phyloP scores from a whole-genome alignment of 2,888 invertebrate species.

The Chalcosyrphus nemorum region DNA sequence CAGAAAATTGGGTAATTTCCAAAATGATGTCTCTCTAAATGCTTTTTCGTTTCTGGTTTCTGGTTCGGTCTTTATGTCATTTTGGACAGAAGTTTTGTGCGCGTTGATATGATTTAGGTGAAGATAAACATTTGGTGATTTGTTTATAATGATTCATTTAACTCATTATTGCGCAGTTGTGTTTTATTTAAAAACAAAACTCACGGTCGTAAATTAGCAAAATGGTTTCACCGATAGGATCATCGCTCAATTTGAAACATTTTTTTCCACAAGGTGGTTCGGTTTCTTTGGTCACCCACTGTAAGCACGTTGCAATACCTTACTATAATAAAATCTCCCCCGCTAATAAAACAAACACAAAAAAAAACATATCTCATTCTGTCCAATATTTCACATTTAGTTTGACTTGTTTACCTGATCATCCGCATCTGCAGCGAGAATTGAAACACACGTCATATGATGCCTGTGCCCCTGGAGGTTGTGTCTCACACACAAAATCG shows the following conservation, averaged over 20 bases:
- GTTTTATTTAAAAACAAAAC: background rate
- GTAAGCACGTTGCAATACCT: too few relatives aligned
- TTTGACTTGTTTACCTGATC: conserved; percentile 28
- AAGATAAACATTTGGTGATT: conserved; percentile 35
- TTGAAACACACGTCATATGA: background rate
- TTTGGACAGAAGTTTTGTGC: conserved; percentile 12
- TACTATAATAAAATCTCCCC: too few relatives aligned
- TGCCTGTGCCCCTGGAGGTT: background rate
- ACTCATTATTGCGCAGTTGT: conserved; percentile 19
- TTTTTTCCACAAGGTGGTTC: too few relatives aligned
- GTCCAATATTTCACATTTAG: background rate
- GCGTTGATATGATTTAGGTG: conserved; percentile 30
- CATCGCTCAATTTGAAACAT: too few relatives aligned
- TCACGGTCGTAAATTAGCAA: conserved; percentile 9
- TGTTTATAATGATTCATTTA: conserved; percentile 27
- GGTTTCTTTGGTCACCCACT: too few relatives aligned
- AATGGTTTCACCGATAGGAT: too few relatives aligned
- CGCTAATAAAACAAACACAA: too few relatives aligned
- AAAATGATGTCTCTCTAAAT: conserved; percentile 12
- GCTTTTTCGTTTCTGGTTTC: background rate
- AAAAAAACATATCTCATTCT: background rate
- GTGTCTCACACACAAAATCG: background rate
- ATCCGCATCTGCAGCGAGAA: background rate
- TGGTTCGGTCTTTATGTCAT: conserved; percentile 2
- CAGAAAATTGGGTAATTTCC: conserved; percentile 60